Base-by-base conservation (phyloP, 2,113 vertebrate species). In the Petaurus breviceps region DNA sequence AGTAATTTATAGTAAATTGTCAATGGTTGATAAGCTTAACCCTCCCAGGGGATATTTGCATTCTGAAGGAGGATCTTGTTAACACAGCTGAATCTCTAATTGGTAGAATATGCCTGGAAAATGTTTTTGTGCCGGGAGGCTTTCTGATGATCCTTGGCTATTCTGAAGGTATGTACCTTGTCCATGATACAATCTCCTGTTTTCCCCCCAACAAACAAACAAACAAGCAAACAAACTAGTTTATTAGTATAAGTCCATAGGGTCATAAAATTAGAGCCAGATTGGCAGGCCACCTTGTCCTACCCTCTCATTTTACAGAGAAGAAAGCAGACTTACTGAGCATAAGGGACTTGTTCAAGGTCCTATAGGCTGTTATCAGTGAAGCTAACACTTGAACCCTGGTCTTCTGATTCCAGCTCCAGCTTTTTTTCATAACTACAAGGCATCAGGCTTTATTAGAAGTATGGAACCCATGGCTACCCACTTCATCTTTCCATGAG, bases 1-100 rank as follows among this genome's bases (percentile, higher is more conserved):
- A 84, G 68, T 84, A 84, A 84, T 84, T 84, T 84, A 84, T 84
- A 84, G 68, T 84, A 84, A 84, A 84, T 84, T 84, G 68, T 84
- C 68, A 84, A 43, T 84, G 68, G 68, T 84, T 84, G 68, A 84
- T 84, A 84, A 43, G 68, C 68, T 84, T 84, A 84, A 84, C 68
- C 68, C 68, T 84, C 68, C 68, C 68, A 43, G n/a, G 68, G 68
- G 68, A 84, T 84, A 43, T 84, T 84, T 84, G 68, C 68, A 84
- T 43, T 84, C 19, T 84, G 68, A 84, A 84, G 68, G 68, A 84
- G 68, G 68, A 84, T 84, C 68, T 84, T 84, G 68, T 84, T 84
- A 84, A 84, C 68, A 84, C 68, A 84, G 68, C 68, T 84, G 68
- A 84, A 84, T 84, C n/a, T 43, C 68, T 84, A 84, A 43, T 84